Conservation (phyloP, 2,113 vertebrate species). For the Nesoenas mayeri region DNA sequence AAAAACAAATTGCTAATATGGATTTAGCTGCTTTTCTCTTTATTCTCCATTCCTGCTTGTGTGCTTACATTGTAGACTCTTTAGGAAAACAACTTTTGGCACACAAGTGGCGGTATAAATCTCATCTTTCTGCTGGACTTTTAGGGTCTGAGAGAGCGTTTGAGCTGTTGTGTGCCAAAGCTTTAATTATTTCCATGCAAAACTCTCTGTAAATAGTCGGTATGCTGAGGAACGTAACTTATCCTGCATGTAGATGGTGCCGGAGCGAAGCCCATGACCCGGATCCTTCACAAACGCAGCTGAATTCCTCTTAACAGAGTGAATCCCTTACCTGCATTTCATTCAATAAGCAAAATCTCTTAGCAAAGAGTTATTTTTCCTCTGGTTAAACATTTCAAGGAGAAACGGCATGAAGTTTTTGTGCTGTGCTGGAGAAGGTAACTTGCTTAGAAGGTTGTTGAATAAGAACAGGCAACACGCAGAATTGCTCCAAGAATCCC, state of each 20-base stretch:
- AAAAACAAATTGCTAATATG: not conserved
- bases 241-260: not conserved
- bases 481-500: not conserved
- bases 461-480: not conserved
- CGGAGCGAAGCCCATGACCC: rapidly evolving
- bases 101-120: not conserved
- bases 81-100: not conserved
- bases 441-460: not conserved
- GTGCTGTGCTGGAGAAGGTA: not conserved
- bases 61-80: not conserved
- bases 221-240: rapidly evolving
- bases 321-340: not conserved
- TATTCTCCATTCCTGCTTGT: not conserved
- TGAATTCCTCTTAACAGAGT: not conserved
- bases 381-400: not conserved
- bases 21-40: not conserved
- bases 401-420: not conserved
- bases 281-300: not conserved
- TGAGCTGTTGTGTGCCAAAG: not conserved
- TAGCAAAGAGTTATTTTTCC: not conserved
- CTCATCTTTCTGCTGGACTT: not conserved
- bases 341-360: not conserved
- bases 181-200: not conserved
- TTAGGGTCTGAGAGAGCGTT: not conserved
- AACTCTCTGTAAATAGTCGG: not conserved